Conservation (phyloP, 1,140 invertebrate species). For the Drosophila sp. region DNA sequence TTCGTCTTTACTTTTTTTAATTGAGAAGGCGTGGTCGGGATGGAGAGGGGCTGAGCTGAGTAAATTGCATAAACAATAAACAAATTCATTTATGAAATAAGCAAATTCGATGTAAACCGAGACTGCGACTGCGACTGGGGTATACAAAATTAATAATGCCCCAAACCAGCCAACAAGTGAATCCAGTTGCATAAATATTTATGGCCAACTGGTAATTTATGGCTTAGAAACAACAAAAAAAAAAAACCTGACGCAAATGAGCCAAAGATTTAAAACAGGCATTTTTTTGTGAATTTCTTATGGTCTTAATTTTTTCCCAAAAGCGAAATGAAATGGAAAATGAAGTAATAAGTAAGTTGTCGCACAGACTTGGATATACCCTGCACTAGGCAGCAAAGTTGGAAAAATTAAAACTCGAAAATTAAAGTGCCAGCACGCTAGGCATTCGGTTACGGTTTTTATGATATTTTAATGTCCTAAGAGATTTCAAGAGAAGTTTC, state of each 20-base stretch:
- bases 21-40: slow-evolving; percentile 61
- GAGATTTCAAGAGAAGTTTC: too few species aligned
- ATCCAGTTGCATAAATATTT: slow-evolving; percentile 78
- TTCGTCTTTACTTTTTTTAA: slow-evolving; percentile 50
- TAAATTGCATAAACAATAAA: slow-evolving; percentile 63
- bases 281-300: slow-evolving; percentile 48
- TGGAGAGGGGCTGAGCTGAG: not conserved
- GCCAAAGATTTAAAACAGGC: slow-evolving; percentile 25
- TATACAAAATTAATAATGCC: not conserved
- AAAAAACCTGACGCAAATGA: slow-evolving; percentile 39
- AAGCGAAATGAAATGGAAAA: not conserved
- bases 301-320: slow-evolving; percentile 31
- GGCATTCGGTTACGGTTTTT: too few species aligned
- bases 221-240: slow-evolving; percentile 23
- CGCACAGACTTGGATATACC: too few species aligned
- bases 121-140: not conserved
- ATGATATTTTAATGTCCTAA: too few species aligned
- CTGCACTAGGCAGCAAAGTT: too few species aligned
- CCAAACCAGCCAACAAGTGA: slow-evolving; percentile 39
- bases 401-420: too few species aligned
- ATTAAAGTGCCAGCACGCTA: too few species aligned
- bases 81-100: slow-evolving; percentile 34
- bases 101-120: slow-evolving; percentile 16
- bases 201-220: slow-evolving; percentile 74
- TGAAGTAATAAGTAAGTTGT: too few species aligned